phyloP scores from a whole-genome alignment of 2,888 invertebrate genomes.

The Bellardia bayeri region DNA sequence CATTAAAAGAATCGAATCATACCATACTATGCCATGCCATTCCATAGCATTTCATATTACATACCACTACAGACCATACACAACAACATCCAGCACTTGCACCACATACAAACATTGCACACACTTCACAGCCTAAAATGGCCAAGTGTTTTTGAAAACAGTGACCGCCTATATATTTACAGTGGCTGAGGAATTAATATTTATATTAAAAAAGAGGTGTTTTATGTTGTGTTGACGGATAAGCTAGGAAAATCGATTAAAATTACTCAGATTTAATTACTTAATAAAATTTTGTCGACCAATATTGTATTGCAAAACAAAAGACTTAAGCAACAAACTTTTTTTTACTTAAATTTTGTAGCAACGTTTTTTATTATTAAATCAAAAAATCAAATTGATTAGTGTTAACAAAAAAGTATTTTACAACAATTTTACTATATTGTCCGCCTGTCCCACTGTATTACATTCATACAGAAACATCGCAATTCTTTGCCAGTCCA shows the following conservation, averaged over 20 bases:
- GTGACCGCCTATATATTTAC: not conserved
- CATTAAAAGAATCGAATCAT: conserved; percentile 66
- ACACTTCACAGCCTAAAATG: conserved; percentile 73
- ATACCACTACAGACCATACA: conserved; percentile 35
- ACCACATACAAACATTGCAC: conserved; percentile 9
- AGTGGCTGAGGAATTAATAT: conserved; percentile 15
- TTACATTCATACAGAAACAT: conserved; percentile 21
- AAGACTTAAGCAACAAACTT: not conserved
- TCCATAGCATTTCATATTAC: conserved; percentile 6
- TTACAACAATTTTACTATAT: no score
- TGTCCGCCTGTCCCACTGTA: conserved; percentile 34
- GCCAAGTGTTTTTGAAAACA: conserved; percentile 69
- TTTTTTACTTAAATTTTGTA: not conserved
- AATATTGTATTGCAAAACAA: not conserved
- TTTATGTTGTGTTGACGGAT: no score
- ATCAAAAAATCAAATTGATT: not conserved
- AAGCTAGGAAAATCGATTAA: no score
- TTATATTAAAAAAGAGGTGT: no score
- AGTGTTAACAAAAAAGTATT: not conserved
- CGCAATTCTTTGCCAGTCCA: conserved; percentile 29
- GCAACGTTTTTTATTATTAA: no score
- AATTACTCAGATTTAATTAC: no score
- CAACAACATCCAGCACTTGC: not conserved
- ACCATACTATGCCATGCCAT: not conserved
- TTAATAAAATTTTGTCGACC: no score